Base-by-base conservation (phyloP, 2,888 invertebrate genomes). In the Ophion ventricosus region DNA sequence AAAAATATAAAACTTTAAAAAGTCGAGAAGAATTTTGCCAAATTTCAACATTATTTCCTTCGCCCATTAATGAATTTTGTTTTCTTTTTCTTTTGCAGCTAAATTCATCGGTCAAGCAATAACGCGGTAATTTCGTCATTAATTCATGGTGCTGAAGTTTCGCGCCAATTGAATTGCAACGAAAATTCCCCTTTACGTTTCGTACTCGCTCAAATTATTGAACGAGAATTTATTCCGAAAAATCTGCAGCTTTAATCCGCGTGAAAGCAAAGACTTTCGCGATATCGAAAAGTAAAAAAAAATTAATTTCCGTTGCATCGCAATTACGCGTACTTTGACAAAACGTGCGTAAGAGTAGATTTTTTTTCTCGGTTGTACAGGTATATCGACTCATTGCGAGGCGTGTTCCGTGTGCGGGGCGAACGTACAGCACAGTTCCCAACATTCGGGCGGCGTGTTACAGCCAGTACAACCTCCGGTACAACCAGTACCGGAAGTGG, bases 401-500 rank as follows among this genome's bases (percentile, higher is more conserved):
- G 4, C 14, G 17, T 17, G 49, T 49, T 49, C 14, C 49, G 49
- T 40, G 40, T 49, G 49, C 17, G 17, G 17, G 14, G 14, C 49
- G 17, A 49, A 49, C 49, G 49, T 49, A 17, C 49, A 49, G 49
- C 4, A 49, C 49, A 49, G 17, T 49, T 49, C 4, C 17, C 40
- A 67, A 59, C 66, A 67, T 59, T 66, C 49, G 17, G 57, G 23
- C 10, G 57, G 20, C 20, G 10, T 23, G 10, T 7, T 20, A 20
- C 5, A 20, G 23, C 10, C 11, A 43, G 54, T 26, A 67, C 70
- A 35, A 82, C n/a, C n/a, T n/a, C n/a, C n/a, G n/a, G n/a, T n/a
- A n/a, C n/a, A n/a, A n/a, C n/a, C n/a, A n/a, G n/a, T 63, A 23
- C 75, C 82, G 84, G 82, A 85, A 79, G 76, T 80, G 23, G 17